Conservation (phyloP, 1,140 invertebrate species). For the Papilio machaon region DNA sequence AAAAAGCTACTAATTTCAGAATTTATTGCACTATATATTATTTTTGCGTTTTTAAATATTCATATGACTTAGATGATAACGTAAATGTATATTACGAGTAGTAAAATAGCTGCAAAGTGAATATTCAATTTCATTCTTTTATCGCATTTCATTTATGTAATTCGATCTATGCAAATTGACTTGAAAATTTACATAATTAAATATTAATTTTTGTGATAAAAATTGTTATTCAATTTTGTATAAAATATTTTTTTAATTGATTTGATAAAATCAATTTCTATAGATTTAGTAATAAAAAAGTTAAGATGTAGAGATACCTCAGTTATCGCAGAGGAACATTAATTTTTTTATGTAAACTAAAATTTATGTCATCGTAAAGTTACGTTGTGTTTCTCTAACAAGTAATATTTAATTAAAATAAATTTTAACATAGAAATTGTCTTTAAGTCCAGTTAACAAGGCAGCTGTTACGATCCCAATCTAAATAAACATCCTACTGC, state of each 20-base stretch:
- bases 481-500: conserved; percentile 50
- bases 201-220: background rate
- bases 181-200: background rate
- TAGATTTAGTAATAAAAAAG: conserved; percentile 63
- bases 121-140: background rate
- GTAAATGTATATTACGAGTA: conserved; percentile 4
- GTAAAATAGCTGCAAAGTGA: background rate
- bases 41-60: conserved; percentile 21
- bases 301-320: background rate
- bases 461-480: conserved; percentile 56
- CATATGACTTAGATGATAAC: background rate
- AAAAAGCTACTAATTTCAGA: background rate
- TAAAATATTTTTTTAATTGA: conserved; percentile 44
- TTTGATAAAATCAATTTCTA: conserved; percentile 76
- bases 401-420: conserved; percentile 17
- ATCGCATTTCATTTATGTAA: background rate
- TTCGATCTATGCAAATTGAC: background rate
- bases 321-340: conserved; percentile 21
- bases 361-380: conserved; percentile 8
- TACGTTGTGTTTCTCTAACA: conserved; percentile 1
- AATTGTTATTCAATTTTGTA: conserved; percentile 47
- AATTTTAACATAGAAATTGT: conserved; percentile 35
- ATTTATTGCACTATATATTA: background rate
- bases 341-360: background rate
- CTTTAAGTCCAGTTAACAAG: conserved; percentile 41